phyloP scores from a whole-genome alignment of 2,797 vertebrate genomes.

The Chelidonichthys spinosus region DNA sequence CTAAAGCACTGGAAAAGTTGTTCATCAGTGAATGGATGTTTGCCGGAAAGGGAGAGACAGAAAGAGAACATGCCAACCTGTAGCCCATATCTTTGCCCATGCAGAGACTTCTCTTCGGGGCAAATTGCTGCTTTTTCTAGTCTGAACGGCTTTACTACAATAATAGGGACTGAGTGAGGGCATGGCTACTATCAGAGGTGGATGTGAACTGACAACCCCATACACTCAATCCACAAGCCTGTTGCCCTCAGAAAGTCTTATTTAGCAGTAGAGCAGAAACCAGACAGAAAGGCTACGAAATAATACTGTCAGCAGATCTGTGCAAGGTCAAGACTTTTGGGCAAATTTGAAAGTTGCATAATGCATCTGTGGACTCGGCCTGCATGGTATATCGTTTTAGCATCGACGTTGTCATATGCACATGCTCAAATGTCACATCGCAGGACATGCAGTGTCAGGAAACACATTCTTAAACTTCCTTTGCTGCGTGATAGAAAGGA shows the following conservation, averaged over 20 bases:
- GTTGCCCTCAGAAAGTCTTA: constrained; percentile 70
- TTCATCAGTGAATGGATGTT: constrained; percentile 41
- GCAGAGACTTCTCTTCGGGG: constrained; percentile 58
- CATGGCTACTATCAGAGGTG: constrained; percentile 57
- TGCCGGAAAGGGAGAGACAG: constrained; percentile 47
- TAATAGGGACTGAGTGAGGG: constrained; percentile 65
- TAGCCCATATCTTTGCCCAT: constrained; percentile 56
- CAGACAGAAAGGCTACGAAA: constrained; percentile 53
- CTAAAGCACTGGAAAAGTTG: constrained; percentile 52
- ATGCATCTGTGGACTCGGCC: neutral
- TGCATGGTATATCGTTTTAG: too few species aligned
- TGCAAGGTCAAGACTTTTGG: constrained; percentile 9
- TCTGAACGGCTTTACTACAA: constrained; percentile 55
- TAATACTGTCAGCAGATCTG: constrained; percentile 51
- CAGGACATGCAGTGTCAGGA: too few species aligned
- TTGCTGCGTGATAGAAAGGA: too few species aligned
- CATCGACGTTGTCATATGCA: too few species aligned
- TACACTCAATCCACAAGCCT: constrained; percentile 64
- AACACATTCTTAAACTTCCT: too few species aligned
- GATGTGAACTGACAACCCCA: constrained; percentile 70
- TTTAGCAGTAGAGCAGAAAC: constrained; percentile 74
- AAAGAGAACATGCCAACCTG: constrained; percentile 56
- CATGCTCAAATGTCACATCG: too few species aligned
- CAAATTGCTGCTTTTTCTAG: constrained; percentile 58
- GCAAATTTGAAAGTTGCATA: constrained; percentile 9